Conservation (phyloP, 2,113 vertebrate genomes). For the Misgurnus mizolepis region DNA sequence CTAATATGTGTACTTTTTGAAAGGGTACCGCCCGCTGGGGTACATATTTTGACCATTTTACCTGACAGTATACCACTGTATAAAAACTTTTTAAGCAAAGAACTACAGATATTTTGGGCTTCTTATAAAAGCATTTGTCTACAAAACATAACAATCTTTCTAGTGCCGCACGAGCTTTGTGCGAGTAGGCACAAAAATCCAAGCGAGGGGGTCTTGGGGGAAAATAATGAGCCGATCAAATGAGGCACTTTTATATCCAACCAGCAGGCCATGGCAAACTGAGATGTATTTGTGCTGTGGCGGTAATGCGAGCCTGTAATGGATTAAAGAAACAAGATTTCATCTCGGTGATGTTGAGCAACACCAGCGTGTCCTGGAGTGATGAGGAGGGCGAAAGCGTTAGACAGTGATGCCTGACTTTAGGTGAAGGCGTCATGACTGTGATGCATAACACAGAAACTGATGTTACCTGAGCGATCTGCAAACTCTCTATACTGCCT, state of each 20-base stretch:
- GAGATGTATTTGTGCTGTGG: conserved; percentile 28
- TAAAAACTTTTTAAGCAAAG: background rate
- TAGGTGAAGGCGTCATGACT: conserved; percentile 29
- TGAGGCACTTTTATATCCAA: conserved; percentile 31
- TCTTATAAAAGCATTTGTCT: background rate
- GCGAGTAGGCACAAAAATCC: background rate
- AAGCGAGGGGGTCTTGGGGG: background rate
- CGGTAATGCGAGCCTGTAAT: conserved; percentile 34
- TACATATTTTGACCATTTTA: too few relatives aligned
- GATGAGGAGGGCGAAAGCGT: conserved; percentile 45
- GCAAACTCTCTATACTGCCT: background rate
- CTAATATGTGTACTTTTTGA: too few relatives aligned
- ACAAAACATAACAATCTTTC: background rate
- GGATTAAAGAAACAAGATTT: conserved; percentile 46
- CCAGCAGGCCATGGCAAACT: conserved; percentile 10
- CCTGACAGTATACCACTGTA: too few relatives aligned
- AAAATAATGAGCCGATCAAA: conserved; percentile 50
- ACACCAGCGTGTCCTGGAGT: conserved; percentile 19
- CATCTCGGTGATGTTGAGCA: conserved; percentile 27
- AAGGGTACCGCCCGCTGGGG: too few relatives aligned
- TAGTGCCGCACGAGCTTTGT: background rate
- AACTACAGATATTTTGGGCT: background rate
- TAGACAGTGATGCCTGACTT: conserved; percentile 37
- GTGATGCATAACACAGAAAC: conserved; percentile 31
- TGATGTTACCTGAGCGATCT: conserved; percentile 34